phyloP scores from a whole-genome alignment of 1,140 invertebrate genomes.

The Helicoverpa armigera region DNA sequence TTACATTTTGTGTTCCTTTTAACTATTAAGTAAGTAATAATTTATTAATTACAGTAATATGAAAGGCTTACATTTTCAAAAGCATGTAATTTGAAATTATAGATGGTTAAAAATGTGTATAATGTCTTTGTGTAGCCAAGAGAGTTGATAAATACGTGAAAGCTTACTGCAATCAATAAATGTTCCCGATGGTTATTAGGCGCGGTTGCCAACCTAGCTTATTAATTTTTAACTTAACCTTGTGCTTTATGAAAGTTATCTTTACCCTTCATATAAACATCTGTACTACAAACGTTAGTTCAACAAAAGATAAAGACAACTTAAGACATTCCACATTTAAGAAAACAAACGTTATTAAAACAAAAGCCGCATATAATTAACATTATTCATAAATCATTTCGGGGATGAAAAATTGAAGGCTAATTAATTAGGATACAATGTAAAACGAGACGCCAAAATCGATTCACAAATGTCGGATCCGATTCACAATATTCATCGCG shows the following conservation, averaged over 20 bases:
- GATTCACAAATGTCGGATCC: conserved; percentile 57
- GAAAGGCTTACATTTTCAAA: not conserved
- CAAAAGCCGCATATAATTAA: conserved; percentile 41
- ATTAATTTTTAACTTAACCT: conserved; percentile 33
- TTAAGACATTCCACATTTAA: conserved; percentile 1
- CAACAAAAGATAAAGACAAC: not conserved
- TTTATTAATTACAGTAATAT: not conserved
- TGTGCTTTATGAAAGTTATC: not conserved
- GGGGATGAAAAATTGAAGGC: conserved; percentile 48
- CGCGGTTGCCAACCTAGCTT: not conserved
- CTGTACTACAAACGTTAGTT: not conserved
- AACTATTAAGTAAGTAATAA: not conserved
- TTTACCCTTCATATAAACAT: not conserved
- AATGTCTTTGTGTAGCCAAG: not conserved
- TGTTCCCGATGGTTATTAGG: conserved; percentile 18
- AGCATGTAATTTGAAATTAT: not conserved
- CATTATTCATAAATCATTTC: conserved; percentile 42
- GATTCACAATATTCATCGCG: conserved; percentile 63
- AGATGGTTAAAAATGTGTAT: not conserved
- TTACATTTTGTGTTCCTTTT: not conserved
- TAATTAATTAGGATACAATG: conserved; percentile 52
- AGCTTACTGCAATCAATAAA: conserved; percentile 28
- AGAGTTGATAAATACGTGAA: conserved; percentile 24
- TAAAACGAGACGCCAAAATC: conserved; percentile 52
- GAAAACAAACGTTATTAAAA: conserved; percentile 38